Base-by-base conservation (phyloP, 2,113 vertebrate genomes). In the Serinus canaria region DNA sequence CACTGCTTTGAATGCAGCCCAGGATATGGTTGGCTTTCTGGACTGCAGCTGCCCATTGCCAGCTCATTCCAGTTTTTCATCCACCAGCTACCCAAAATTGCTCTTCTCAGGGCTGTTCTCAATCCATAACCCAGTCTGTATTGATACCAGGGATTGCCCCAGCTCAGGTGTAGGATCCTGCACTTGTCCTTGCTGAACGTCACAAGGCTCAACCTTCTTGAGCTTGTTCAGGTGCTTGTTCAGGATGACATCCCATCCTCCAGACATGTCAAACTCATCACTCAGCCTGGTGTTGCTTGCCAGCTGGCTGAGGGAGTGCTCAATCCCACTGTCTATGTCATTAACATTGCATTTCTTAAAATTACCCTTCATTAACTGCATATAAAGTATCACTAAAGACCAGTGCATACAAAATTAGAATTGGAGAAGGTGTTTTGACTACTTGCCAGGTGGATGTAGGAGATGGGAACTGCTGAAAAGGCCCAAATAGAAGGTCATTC, bases 111-210 rank as follows among this genome's bases (percentile, higher is more conserved):
- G 39, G 20, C n/a, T 68, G 3, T 2, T 68, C 28, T 75, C 30
- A 52, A 8, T 82, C 70, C 30, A 25, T 39, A 60, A 31, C 14
- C 4, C 12, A 47, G 16, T 35, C 30, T 12, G 2, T 62, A 19
- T 4, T 27, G 30, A 41, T 55, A 55, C 24, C 0, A 1, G 11
- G 8, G 20, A 13, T 62, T 75, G 28, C 16, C 16, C 5, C 39
- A 25, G 20, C 39, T 89, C 28, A 35, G 2, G 9, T 68, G n/a
- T 53, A 53, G n/a, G 39, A 53, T 24, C 27, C 13, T 53, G n/a
- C 9, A 19, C 11, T 68, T 53, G 13, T 44, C 37, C 35, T 46
- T 68, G 14, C 31, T 47, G n/a, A 68, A 68, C 24, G 11, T 68
- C 41, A n/a, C 10, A 9, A 53, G 11, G 12, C 47, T 89, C 11